Evolutionary conservation across 2,888 invertebrate species (phyloP), one percentile per base, ranked within the genome.

Genomic region (Trichopoda pennipes): DNA sequence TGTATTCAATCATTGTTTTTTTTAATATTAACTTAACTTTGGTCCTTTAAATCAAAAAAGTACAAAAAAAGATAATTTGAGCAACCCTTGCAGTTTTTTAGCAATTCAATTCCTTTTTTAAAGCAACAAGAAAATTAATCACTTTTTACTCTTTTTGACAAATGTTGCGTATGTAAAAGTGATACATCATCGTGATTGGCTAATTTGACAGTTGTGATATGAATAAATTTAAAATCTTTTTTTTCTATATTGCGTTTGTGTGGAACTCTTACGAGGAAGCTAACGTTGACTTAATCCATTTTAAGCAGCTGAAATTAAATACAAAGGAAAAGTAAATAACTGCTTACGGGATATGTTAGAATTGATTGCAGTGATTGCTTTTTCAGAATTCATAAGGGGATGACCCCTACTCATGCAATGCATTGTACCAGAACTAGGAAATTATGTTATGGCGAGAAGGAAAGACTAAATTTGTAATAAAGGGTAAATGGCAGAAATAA

Each of bases 181-280:
- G 85, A 87, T 87, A 85, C 86, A 86, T 87, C 87, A 87, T 86
- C 87, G 85, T 87, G 87, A 87, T 86, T 87, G 85, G 84, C 82
- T 85, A 83, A 87, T 87, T 87, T 87, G 85, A 81, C 84, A 80
- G 80, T 72, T 80, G 44, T 58, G 74, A 64, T 58, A 75, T 76
- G 72, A 73, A 81, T 81, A 84, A 68, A 81, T 76, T 81, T 79
- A 55, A 72, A 81, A 51, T 63, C 51, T 58, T 55, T 73, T 58
- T 58, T 55, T 73, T 58, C 35, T 55, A 12, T n/a, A 58, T 35
- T 58, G 23, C 6, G 51, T 21, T 28, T 74, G 53, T 28, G 38
- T 32, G 49, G 8, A 2, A 28, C 8, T 28, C 69, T 66, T 68
- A 23, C 56, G 28, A 68, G 19, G 28, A 60, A 78, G 21, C 74